phyloP scores from a whole-genome alignment of 2,888 invertebrate genomes.

The Dexiosoma caninum region DNA sequence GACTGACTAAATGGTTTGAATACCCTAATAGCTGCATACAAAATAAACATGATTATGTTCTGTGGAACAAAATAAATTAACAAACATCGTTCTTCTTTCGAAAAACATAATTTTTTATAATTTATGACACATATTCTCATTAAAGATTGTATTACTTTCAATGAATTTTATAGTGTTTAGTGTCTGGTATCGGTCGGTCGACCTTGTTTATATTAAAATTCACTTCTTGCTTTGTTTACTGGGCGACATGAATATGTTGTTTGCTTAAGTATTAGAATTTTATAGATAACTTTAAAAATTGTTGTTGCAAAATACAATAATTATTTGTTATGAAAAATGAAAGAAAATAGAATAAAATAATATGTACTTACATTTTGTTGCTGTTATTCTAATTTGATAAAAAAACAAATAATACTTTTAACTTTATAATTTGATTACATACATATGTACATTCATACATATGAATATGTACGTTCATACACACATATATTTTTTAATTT shows the following conservation, averaged over 20 bases:
- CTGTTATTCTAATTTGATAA: not conserved
- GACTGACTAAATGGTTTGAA: too few relatives aligned
- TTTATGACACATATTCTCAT: too few relatives aligned
- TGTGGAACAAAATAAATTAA: too few relatives aligned
- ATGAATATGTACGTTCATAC: too few relatives aligned
- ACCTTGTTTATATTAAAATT: constrained; percentile 25
- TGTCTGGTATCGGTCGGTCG: constrained; percentile 4
- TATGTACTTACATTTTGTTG: constrained; percentile 38
- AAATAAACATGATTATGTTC: too few relatives aligned
- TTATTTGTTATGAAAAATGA: not conserved
- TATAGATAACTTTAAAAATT: not conserved
- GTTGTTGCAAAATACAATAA: not conserved
- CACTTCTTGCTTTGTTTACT: constrained; percentile 12
- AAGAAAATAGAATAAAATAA: not conserved
- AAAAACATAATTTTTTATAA: too few relatives aligned
- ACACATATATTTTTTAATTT: too few relatives aligned
- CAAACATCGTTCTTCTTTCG: too few relatives aligned
- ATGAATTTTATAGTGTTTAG: not conserved
- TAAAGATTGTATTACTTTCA: too few relatives aligned
- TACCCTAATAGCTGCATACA: too few relatives aligned
- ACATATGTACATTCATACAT: too few relatives aligned
- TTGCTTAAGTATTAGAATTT: constrained; percentile 3
- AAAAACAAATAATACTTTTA: not conserved
- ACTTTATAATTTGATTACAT: not conserved
- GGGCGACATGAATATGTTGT: not conserved